Evolutionary conservation across 2,113 vertebrate species (phyloP), one percentile per base, ranked within the genome.

Genomic region (Sterna hirundo): DNA sequence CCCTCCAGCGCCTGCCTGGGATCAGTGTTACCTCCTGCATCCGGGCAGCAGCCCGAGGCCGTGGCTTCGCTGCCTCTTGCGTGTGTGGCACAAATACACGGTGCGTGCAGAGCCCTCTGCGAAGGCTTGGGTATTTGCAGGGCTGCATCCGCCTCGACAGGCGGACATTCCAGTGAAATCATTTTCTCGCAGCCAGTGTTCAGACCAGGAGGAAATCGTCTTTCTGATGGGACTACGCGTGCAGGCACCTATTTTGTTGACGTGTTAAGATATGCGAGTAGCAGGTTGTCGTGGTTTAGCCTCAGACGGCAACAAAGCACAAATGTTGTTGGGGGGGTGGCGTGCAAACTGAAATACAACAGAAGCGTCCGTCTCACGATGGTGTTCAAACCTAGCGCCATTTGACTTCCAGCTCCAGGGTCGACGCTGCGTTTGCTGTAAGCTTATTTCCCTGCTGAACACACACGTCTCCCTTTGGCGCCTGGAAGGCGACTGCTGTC

Each of bases 211-310:
- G 15, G 22, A n/a, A 52, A 66, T 17, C 5, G 36, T 23, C 55
- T 36, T 64, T 40, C 54, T 38, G 15, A 30, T 0, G 13, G 60
- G 19, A 36, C 29, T 32, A 9, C 4, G 44, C 8, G 42, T 9
- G 27, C 16, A 49, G 0, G 1, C 15, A 1, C 6, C 0, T 20
- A 7, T 72, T 55, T 55, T 62, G 5, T 13, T 60, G 38, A 1
- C 3, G 1, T 38, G 70, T 66, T 49, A 11, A 79, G 54, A 44
- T 27, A 29, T 1, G 2, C 36, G 57, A 42, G 32, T 21, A 52
- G 66, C 21, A 15, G 2, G 0, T 10, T 17, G 44, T 44, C 44
- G 15, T 44, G 44, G 44, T 44, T 44, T 44, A 44, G 44, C 44
- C 44, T 44, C 44, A 44, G 44, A 44, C 4, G 44, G 44, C 44